Percentiles rank a stretch among this genome's conserved stretches.
Conservation (phyloP, 2,797 vertebrate species). For the Neomorphus geoffroyi region DNA sequence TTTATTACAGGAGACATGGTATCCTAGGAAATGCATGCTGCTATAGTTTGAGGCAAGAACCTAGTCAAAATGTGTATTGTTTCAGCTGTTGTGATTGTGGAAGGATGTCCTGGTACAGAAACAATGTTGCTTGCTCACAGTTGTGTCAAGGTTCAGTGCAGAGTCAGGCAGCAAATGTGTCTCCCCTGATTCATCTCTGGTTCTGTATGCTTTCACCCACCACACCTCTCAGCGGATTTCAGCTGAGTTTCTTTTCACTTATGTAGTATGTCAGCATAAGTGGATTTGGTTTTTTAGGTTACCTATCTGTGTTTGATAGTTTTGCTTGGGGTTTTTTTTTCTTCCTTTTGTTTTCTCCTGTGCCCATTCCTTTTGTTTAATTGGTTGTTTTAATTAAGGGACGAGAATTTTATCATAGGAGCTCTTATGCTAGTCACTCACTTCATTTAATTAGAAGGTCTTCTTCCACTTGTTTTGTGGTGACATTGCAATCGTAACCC, state of each 20-base stretch:
- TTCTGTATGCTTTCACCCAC: background rate
- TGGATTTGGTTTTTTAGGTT: background rate
- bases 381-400: background rate
- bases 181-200: background rate
- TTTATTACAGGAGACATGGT: slow-evolving; percentile 13
- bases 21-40: background rate
- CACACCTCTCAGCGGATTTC: background rate
- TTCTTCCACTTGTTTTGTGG: background rate
- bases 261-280: background rate
- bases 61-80: background rate
- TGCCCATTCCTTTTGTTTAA: background rate
- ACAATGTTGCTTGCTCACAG: fast-evolving
- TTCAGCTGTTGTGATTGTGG: background rate
- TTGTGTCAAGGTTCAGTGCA: background rate
- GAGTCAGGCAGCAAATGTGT: background rate
- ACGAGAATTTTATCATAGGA: background rate
- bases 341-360: no score
- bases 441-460: background rate
- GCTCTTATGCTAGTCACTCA: background rate
- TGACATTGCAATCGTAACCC: background rate
- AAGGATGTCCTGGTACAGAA: background rate
- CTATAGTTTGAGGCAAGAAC: background rate
- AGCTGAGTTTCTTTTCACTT: background rate
- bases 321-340: no score
- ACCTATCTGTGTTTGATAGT: background rate